Evolutionary conservation across 2,113 vertebrate genomes (phyloP).

Genomic region (Tragulus kanchil): DNA sequence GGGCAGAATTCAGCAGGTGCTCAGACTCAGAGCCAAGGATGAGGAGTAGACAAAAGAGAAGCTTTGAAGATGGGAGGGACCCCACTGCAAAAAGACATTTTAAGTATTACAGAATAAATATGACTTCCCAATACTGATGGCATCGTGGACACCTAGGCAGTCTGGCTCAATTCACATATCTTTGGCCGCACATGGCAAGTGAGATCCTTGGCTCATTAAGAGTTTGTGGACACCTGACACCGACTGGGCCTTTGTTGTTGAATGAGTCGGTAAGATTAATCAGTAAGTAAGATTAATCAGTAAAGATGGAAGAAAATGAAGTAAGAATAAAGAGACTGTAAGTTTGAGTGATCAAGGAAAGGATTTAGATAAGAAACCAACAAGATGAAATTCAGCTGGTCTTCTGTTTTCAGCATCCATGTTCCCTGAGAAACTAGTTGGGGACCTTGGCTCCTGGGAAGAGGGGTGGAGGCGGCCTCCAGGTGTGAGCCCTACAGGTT

Average conservation of each 20-base stretch:
- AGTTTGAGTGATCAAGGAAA: not conserved
- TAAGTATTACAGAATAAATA: not conserved
- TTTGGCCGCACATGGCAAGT: not conserved
- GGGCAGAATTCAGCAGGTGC: not conserved
- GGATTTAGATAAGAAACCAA: not conserved
- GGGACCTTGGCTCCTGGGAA: not conserved
- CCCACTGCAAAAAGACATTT: not conserved
- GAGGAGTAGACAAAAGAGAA: not conserved
- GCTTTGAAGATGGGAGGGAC: not conserved
- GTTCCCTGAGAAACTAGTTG: not conserved
- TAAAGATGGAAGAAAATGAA: not conserved
- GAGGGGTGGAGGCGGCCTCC: not conserved
- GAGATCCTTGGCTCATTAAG: not conserved
- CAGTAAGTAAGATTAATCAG: not conserved
- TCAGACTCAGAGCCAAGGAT: not conserved
- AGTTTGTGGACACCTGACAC: not conserved
- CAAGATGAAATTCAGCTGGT: not conserved
- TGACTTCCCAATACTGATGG: not conserved
- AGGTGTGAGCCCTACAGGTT: not conserved
- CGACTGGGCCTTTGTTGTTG: not conserved
- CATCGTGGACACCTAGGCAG: not conserved
- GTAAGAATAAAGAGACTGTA: not conserved
- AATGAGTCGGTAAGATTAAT: not conserved
- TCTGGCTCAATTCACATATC: not conserved
- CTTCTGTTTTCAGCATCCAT: too few relatives aligned